These are phyloP conservation scores for Diplodus puntazzo DNA, from an alignment of 2,797 vertebrate species.

Conservation along the genomic window DNA sequence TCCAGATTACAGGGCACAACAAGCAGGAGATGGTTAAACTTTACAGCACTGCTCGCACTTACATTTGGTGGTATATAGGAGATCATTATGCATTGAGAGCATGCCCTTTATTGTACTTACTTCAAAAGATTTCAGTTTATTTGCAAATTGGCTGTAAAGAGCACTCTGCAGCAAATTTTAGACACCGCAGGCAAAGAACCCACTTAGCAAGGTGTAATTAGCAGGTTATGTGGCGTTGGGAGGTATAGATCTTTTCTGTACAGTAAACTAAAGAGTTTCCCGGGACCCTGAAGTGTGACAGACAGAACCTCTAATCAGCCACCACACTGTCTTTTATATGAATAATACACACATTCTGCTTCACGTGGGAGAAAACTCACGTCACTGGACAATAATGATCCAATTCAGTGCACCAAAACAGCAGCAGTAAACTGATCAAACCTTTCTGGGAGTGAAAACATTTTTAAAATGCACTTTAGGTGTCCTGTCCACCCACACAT, in stretches of 20 bases:
- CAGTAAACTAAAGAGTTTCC: constrained; percentile 43
- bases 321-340: constrained; percentile 6
- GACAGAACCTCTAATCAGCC: constrained; percentile 17
- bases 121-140: constrained; percentile 41
- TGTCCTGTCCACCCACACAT: constrained; percentile 10
- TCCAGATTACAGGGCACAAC: constrained; percentile 46
- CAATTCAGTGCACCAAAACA: constrained; percentile 36
- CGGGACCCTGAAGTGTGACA: constrained; percentile 24
- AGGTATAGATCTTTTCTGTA: constrained; percentile 42
- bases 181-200: constrained; percentile 19
- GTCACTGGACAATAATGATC: constrained; percentile 34
- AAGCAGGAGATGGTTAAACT: constrained; percentile 33
- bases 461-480: constrained; percentile 42
- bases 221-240: constrained; percentile 41
- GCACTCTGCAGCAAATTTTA: constrained; percentile 24
- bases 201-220: constrained; percentile 56
- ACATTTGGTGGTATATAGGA: constrained; percentile 14
- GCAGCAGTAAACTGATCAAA: constrained; percentile 36
- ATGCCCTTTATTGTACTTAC: neutral
- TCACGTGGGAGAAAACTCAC: constrained; percentile 38
- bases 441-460: constrained; percentile 21
- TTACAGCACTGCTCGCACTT: constrained; percentile 19
- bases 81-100: constrained; percentile 39
- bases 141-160: constrained; percentile 38
- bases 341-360: constrained; percentile 55